phyloP scores from a whole-genome alignment of 2,888 invertebrate species.

The Nemapogon koenigi region DNA sequence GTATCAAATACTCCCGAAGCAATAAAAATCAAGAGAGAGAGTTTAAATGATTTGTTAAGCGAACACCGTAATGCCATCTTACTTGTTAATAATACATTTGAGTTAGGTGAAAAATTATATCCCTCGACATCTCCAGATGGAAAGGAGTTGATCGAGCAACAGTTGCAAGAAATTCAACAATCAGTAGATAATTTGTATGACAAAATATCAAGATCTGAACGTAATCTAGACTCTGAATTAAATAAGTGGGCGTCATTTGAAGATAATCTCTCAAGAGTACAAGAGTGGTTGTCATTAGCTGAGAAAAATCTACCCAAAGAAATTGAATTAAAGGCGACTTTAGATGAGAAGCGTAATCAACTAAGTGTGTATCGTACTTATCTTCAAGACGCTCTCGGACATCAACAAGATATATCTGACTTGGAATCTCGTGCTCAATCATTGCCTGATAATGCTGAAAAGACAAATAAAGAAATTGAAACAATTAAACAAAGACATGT shows the following conservation, averaged over 20 bases:
- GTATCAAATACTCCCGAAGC: conserved; percentile 72
- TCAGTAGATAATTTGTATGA: conserved; percentile 84
- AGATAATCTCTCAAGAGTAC: conserved; percentile 79
- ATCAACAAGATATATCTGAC: conserved; percentile 85
- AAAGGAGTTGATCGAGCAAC: conserved; percentile 81
- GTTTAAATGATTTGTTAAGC: conserved; percentile 74
- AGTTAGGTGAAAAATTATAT: conserved; percentile 87
- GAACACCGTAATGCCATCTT: conserved; percentile 78
- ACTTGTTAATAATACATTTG: conserved; percentile 82
- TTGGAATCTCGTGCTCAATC: conserved; percentile 80
- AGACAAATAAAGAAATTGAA: conserved; percentile 74
- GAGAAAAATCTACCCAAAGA: conserved; percentile 80
- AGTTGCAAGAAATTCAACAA: conserved; percentile 84
- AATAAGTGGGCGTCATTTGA: conserved; percentile 91
- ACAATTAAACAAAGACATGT: conserved; percentile 76
- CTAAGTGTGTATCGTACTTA: conserved; percentile 82
- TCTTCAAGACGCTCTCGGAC: conserved; percentile 82
- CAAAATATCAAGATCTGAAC: conserved; percentile 76
- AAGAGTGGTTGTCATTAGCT: conserved; percentile 78
- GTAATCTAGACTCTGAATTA: conserved; percentile 83
- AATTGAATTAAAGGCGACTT: conserved; percentile 80
- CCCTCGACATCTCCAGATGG: conserved; percentile 87
- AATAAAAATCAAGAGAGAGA: conserved; percentile 71
- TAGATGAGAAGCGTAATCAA: conserved; percentile 92
- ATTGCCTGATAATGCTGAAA: conserved; percentile 79